A percentile compares a stretch with the other conserved stretches of the same genome.
phyloP scores from a whole-genome alignment of 2,797 vertebrate genomes.

The Hyperoplus immaculatus region DNA sequence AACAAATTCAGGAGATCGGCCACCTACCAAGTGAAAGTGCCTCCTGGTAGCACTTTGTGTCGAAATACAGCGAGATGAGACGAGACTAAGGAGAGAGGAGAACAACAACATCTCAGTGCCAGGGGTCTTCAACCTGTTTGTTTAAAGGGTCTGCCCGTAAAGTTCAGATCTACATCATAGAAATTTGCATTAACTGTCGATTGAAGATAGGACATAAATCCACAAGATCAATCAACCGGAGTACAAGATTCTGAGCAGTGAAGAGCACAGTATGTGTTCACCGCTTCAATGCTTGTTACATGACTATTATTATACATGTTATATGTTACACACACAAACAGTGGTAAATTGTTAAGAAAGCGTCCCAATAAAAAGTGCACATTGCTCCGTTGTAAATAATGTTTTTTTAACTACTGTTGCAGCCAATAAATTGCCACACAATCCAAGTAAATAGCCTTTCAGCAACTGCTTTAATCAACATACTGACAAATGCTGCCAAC shows the following conservation, averaged over 20 bases:
- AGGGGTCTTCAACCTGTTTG: not conserved
- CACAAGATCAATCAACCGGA: not conserved
- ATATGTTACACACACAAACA: too few relatives aligned
- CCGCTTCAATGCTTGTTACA: too few relatives aligned
- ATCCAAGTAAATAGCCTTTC: too few relatives aligned
- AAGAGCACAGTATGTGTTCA: not conserved
- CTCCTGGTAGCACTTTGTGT: conserved; percentile 98
- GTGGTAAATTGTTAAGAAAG: too few relatives aligned
- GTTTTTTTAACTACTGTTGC: too few relatives aligned
- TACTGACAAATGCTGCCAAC: too few relatives aligned
- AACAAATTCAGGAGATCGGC: not conserved
- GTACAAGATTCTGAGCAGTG: not conserved
- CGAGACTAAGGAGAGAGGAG: conserved; percentile 87
- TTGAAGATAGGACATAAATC: not conserved
- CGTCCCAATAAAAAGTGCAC: too few relatives aligned
- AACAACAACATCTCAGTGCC: not conserved
- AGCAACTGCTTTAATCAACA: too few relatives aligned
- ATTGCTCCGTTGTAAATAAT: too few relatives aligned
- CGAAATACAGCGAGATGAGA: conserved; percentile 97
- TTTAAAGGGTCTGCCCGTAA: not conserved
- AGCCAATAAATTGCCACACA: too few relatives aligned
- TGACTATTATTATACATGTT: too few relatives aligned
- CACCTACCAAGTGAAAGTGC: conserved; percentile 94
- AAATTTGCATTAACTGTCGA: not conserved
- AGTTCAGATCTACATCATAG: not conserved